Percentiles rank a stretch among this genome's conserved stretches.
Conservation (phyloP, 2,113 vertebrate genomes). For the Spea multiplicata region DNA sequence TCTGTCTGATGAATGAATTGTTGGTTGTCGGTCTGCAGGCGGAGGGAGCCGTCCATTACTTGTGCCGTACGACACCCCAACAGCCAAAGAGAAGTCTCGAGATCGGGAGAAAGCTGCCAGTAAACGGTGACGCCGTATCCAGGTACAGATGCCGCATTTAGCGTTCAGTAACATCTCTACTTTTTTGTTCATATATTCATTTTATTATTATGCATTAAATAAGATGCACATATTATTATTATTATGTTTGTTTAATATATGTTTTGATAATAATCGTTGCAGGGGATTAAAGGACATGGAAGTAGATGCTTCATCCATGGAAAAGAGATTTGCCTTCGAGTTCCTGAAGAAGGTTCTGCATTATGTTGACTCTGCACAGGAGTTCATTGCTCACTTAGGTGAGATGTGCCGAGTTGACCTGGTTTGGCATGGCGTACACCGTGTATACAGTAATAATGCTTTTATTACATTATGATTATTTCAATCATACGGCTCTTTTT, state of each 20-base stretch:
- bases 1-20: too few relatives aligned
- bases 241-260: background rate
- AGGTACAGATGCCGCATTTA: conserved; percentile 67
- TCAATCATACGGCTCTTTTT: too few relatives aligned
- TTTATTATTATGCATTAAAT: background rate
- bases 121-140: conserved; percentile 84
- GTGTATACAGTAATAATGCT: too few relatives aligned
- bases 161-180: background rate
- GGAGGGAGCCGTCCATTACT: conserved; percentile 87
- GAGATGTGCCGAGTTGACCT: conserved; percentile 52
- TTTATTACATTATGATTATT: too few relatives aligned
- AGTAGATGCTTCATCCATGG: conserved; percentile 92
- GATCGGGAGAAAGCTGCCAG: conserved; percentile 94
- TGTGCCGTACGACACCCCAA: conserved; percentile 94
- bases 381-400: conserved; percentile 96
- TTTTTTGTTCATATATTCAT: background rate
- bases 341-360: conserved; percentile 96
- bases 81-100: conserved; percentile 90
- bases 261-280: conserved; percentile 47
- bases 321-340: conserved; percentile 95
- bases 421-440: too few relatives aligned
- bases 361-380: conserved; percentile 94
- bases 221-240: background rate
- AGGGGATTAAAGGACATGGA: conserved; percentile 89
- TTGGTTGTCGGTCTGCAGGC: conserved; percentile 61